Percentiles rank a stretch among this genome's conserved stretches.
Evolutionary conservation across 2,888 invertebrate genomes (phyloP).

Genomic region (Trichogramma dendrolimi): DNA sequence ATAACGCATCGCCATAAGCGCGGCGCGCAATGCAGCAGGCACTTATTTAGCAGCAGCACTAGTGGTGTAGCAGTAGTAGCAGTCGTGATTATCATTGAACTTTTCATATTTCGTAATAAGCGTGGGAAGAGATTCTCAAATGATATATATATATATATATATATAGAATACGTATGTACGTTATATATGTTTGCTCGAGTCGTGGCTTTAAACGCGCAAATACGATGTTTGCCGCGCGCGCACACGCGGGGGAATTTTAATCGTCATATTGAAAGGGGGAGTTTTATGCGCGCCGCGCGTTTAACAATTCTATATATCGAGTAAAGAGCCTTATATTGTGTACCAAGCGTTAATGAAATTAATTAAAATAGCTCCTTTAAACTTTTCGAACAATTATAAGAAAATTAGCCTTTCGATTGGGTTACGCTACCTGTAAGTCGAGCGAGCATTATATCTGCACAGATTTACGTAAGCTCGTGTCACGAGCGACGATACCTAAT

Average conservation of each 20-base stretch:
- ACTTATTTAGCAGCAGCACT: too few species aligned
- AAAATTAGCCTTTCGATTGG: too few species aligned
- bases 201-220: not conserved
- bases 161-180: too few species aligned
- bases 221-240: not conserved
- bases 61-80: not conserved
- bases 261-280: slow-evolving; percentile 15
- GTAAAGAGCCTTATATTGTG: not conserved
- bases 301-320: not conserved
- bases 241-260: slow-evolving; percentile 29
- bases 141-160: not conserved
- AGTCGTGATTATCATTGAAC: slow-evolving; percentile 25
- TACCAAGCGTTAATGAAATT: slow-evolving; percentile 19
- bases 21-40: too few species aligned
- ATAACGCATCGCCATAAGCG: too few species aligned
- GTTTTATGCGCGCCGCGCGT: not conserved
- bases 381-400: too few species aligned
- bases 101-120: slow-evolving; percentile 30
- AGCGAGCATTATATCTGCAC: too few species aligned
- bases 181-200: too few species aligned
- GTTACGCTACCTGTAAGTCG: too few species aligned
- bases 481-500: too few species aligned
- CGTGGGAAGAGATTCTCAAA: slow-evolving; percentile 22
- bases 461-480: too few species aligned
- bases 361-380: slow-evolving; percentile 21